Conservation (phyloP, 2,888 invertebrate species). For the Hoplodrina blanda region DNA sequence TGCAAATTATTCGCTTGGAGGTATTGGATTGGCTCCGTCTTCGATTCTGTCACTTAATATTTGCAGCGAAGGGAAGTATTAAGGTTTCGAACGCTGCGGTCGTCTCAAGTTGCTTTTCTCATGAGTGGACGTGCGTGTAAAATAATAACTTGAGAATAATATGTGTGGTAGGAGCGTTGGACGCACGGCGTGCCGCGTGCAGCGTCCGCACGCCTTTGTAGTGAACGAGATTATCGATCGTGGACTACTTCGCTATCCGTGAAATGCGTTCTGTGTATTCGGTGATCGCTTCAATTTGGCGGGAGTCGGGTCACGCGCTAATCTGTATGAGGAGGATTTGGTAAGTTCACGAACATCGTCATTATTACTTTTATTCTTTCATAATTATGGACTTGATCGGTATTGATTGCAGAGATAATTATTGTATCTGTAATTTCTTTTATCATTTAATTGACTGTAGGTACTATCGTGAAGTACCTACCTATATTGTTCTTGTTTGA, state of each 20-base stretch:
- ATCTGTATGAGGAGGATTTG: slow-evolving; percentile 74
- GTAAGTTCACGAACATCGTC: slow-evolving; percentile 75
- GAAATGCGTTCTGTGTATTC: slow-evolving; percentile 83
- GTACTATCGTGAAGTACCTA: neutral
- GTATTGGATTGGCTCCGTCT: slow-evolving; percentile 79
- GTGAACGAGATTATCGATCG: slow-evolving; percentile 87
- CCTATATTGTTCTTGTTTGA: slow-evolving; percentile 1
- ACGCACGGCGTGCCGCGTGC: slow-evolving; percentile 79
- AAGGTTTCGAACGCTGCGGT: slow-evolving; percentile 90
- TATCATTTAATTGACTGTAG: neutral
- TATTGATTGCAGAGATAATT: slow-evolving; percentile 3
- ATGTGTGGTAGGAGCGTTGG: slow-evolving; percentile 85
- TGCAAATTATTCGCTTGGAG: slow-evolving; percentile 80
- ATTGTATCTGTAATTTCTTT: slow-evolving; percentile 1
- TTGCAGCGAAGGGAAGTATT: slow-evolving; percentile 90
- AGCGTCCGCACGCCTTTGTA: slow-evolving; percentile 80
- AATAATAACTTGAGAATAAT: slow-evolving; percentile 90
- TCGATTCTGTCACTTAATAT: slow-evolving; percentile 89
- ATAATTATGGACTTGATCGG: neutral
- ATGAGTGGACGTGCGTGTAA: slow-evolving; percentile 90
- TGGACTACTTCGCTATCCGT: slow-evolving; percentile 79
- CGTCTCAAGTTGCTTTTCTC: slow-evolving; percentile 91
- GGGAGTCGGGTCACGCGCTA: slow-evolving; percentile 77
- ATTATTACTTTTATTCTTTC: slow-evolving; percentile 44
- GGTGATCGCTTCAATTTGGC: slow-evolving; percentile 85